Evolutionary conservation across 2,888 invertebrate genomes (phyloP), one percentile per base, ranked within the genome.

Genomic region (Nudaria mundana): DNA sequence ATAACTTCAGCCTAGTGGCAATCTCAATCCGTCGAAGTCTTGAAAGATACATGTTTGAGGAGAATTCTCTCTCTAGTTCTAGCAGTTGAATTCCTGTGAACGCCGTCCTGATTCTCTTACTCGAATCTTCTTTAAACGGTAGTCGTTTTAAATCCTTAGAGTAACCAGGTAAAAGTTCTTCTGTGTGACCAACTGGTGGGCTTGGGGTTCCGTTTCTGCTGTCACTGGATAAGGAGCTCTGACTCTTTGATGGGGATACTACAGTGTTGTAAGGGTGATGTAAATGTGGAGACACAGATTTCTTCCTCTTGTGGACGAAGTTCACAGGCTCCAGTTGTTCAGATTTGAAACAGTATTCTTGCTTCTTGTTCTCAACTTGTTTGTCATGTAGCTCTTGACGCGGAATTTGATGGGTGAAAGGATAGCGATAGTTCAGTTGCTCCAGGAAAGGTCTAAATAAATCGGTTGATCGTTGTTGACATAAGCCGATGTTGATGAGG

Each of bases 11-110:
- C 52, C 94, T 93, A 16, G 96, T 97, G 3, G 98, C 98, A 37
- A 98, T 98, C 81, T 98, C 97, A 53, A 98, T 98, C 41, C 98
- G 90, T 35, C 98, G 90, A 53, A 98, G 78, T 26, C 98, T 90
- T 0, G 97, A 97, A 22, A 98, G 83, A 69, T 98, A 98, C 93
- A 97, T 97, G 72, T 97, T 98, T 58, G 93, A 81, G 0, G 95
- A 90, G 76, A 98, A 98, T 71, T 97, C 98, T 35, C 97, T 85
- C 76, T 98, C 97, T 40, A 98, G 81, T 66, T 97, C 95, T 37
- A 98, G 81, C 0, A 97, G 89, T 70, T 97, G 97, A 0, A 94
- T 95, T 55, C 97, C 97, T 2, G 97, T 97, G 76, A 98, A 98
- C 0, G 98, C 98, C 0, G 98, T 98, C 26, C 98, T 91, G 49